Conservation (phyloP, 2,797 vertebrate genomes). For the Gymnothorax reevesii region DNA sequence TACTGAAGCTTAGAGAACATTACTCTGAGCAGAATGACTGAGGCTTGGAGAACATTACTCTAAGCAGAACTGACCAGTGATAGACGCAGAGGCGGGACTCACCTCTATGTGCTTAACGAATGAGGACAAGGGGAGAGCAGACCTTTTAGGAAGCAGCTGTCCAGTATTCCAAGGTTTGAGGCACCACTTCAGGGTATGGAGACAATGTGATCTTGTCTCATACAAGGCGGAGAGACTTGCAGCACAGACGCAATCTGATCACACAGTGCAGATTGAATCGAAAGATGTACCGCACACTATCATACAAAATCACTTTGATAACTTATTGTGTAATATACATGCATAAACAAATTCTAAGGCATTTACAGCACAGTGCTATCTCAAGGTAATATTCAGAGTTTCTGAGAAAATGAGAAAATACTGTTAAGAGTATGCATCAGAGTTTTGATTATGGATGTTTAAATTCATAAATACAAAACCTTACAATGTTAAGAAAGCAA, state of each 20-base stretch:
- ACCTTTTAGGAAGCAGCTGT: constrained; percentile 34
- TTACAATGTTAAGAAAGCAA: not conserved
- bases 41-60: constrained; percentile 32
- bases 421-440: not conserved
- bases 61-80: constrained; percentile 1
- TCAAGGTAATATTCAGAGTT: not conserved
- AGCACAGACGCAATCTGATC: not conserved
- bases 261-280: constrained; percentile 38
- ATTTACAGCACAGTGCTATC: not conserved
- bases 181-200: constrained; percentile 29
- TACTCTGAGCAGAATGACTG: constrained; percentile 11
- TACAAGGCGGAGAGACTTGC: not conserved
- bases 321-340: not conserved
- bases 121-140: constrained; percentile 45
- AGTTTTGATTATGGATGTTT: not conserved
- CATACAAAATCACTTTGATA: constrained; percentile 51
- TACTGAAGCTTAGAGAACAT: too few species aligned
- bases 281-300: constrained; percentile 61
- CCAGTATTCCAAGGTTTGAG: constrained; percentile 32
- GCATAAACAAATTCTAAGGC: not conserved
- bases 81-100: constrained; percentile 1
- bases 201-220: not conserved
- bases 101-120: constrained; percentile 46
- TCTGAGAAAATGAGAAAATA: not conserved
- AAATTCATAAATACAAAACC: not conserved